Conservation (phyloP, 2,888 invertebrate species). For the Lepidocyrtinus sp. region DNA sequence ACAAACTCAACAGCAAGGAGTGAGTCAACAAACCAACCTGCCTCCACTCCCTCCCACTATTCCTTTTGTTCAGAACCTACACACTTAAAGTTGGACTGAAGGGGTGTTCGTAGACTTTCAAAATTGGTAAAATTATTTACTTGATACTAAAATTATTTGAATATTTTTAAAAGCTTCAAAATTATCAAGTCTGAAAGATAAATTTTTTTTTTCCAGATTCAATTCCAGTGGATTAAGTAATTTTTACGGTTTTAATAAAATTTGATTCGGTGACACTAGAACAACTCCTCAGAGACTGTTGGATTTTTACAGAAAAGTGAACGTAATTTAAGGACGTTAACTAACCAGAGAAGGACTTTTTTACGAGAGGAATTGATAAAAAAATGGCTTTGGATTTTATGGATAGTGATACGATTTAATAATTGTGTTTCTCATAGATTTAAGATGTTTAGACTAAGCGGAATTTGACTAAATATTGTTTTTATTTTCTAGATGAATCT, state of each 20-base stretch:
- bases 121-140: too few relatives aligned
- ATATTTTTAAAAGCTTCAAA: too few relatives aligned
- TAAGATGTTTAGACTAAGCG: neutral
- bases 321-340: too few relatives aligned
- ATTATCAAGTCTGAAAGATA: neutral
- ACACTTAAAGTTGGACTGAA: too few relatives aligned
- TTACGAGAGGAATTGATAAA: neutral
- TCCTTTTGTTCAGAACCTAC: slow-evolving; percentile 49
- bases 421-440: neutral
- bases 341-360: too few relatives aligned
- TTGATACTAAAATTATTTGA: too few relatives aligned
- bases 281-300: too few relatives aligned
- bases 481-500: neutral
- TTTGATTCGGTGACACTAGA: neutral
- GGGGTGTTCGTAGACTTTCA: too few relatives aligned
- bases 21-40: neutral
- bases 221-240: neutral
- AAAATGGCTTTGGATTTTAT: neutral
- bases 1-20: neutral
- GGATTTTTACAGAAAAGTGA: too few relatives aligned
- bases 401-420: neutral
- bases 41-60: slow-evolving; percentile 41
- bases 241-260: neutral
- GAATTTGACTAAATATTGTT: neutral
- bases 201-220: neutral